Evolutionary conservation across 2,113 vertebrate genomes (phyloP).

Genomic region (Centropus unirufus): DNA sequence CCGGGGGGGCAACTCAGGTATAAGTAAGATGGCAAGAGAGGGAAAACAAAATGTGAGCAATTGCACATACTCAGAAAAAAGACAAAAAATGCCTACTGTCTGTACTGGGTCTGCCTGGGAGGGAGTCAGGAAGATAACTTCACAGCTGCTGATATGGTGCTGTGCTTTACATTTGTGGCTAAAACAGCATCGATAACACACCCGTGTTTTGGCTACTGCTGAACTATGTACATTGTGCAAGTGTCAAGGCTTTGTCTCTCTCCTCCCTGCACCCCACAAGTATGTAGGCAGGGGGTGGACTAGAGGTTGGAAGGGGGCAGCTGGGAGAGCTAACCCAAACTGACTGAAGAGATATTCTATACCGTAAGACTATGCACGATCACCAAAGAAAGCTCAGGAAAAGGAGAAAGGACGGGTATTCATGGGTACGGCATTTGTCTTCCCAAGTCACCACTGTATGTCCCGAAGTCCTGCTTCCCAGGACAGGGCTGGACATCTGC

Average conservation of each 20-base stretch:
- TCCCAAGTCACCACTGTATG: neutral
- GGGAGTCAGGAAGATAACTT: neutral
- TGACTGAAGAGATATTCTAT: neutral
- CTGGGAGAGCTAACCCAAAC: neutral
- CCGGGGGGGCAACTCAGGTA: neutral
- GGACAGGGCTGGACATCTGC: neutral
- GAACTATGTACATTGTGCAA: neutral
- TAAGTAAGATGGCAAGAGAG: neutral
- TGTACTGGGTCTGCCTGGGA: neutral
- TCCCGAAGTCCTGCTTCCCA: neutral
- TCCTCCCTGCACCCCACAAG: neutral
- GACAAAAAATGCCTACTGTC: neutral
- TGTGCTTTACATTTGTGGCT: neutral
- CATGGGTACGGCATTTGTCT: neutral
- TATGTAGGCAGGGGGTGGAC: neutral
- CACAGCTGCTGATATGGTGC: neutral
- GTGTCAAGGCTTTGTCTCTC: neutral
- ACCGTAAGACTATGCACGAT: accelerated
- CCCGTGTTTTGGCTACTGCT: neutral
- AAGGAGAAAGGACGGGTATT: neutral
- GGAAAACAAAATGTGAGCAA: neutral
- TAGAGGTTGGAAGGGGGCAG: neutral
- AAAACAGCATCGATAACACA: neutral
- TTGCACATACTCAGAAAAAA: neutral
- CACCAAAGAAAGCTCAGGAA: neutral